Base-by-base conservation (phyloP, 1,140 invertebrate species). In the Alviniconcha marisindica region DNA sequence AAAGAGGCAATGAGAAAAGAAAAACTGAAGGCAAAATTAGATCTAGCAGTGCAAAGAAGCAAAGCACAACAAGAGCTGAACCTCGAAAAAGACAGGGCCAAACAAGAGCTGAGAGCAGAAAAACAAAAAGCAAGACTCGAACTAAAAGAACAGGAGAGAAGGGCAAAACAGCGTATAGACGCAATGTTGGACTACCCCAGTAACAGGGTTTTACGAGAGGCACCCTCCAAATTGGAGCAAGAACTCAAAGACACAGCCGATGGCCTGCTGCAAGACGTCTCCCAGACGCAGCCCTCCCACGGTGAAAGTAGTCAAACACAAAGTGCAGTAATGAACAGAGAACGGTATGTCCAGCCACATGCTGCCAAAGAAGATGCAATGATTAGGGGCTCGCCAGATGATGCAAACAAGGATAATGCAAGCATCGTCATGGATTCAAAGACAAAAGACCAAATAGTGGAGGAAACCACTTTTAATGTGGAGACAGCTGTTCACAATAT, bases 201-300 rank as follows among this genome's bases (percentile, higher is more conserved):
- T 24, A 36, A 42, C 40, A 76, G 73, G 21, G n/a, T 48, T 51
- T 5, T 31, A 2, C 73, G 73, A 3, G 73, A 48, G n/a, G 28
- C 40, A 18, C 28, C 40, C 24, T 38, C 38, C 14, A 42, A 51
- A 18, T 33, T 76, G 42, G 44, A 76, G 44, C 4, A 48, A 5
- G 21, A 76, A 40, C 42, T 76, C 42, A 76, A 15, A 76, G n/a
- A 71, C n/a, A n/a, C n/a, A n/a, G n/a, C n/a, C n/a, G n/a, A n/a
- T n/a, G n/a, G n/a, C n/a, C n/a, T n/a, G n/a, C n/a, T n/a, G n/a
- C n/a, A n/a, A n/a, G n/a, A n/a, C n/a, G n/a, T n/a, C n/a, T n/a
- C n/a, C n/a, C n/a, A n/a, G n/a, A n/a, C n/a, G n/a, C n/a, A n/a
- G n/a, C n/a, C n/a, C n/a, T n/a, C n/a, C n/a, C n/a, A n/a, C n/a